Conservation (phyloP, 2,113 vertebrate genomes). For the Hirundichthys speculiger region DNA sequence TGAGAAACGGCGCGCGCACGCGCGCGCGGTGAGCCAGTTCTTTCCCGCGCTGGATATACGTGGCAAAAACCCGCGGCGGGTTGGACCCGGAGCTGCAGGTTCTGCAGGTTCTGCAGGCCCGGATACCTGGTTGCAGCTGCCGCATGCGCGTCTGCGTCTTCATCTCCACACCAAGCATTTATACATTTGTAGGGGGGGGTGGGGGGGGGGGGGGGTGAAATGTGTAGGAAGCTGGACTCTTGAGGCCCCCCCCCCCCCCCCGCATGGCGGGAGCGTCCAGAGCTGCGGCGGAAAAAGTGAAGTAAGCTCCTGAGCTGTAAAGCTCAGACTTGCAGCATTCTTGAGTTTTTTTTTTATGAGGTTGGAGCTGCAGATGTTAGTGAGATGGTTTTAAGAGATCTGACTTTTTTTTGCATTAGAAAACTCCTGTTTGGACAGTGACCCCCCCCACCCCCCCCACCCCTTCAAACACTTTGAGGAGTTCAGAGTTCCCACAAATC, state of each 20-base stretch:
- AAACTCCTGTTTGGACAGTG: slow-evolving; percentile 29
- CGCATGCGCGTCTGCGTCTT: slow-evolving; percentile 4
- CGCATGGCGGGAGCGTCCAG: slow-evolving; percentile 28
- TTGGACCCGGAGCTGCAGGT: slow-evolving; percentile 51
- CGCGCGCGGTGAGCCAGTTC: slow-evolving; percentile 49
- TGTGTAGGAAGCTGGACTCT: slow-evolving; percentile 11
- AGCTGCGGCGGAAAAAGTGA: slow-evolving; percentile 68
- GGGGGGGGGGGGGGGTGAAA: slow-evolving; percentile 16
- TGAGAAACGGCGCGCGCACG: slow-evolving; percentile 69
- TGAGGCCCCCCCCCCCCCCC: too few species aligned
- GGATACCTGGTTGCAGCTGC: neutral
- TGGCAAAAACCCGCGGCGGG: slow-evolving; percentile 68
- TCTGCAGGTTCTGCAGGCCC: slow-evolving; percentile 47
- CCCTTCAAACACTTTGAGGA: slow-evolving; percentile 6
- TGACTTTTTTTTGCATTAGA: neutral
- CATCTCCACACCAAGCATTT: slow-evolving; percentile 26
- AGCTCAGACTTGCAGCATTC: slow-evolving; percentile 61
- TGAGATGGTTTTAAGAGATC: slow-evolving; percentile 36
- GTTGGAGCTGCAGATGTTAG: slow-evolving; percentile 64
- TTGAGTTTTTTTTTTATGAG: slow-evolving; percentile 74
- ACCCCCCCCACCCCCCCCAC: too few species aligned
- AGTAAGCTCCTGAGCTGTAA: slow-evolving; percentile 62
- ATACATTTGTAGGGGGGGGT: slow-evolving; percentile 30
- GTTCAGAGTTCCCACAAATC: slow-evolving; percentile 1
- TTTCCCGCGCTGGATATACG: slow-evolving; percentile 56